phyloP scores from a whole-genome alignment of 2,113 vertebrate genomes.

The Protobothrops flavoviridis region DNA sequence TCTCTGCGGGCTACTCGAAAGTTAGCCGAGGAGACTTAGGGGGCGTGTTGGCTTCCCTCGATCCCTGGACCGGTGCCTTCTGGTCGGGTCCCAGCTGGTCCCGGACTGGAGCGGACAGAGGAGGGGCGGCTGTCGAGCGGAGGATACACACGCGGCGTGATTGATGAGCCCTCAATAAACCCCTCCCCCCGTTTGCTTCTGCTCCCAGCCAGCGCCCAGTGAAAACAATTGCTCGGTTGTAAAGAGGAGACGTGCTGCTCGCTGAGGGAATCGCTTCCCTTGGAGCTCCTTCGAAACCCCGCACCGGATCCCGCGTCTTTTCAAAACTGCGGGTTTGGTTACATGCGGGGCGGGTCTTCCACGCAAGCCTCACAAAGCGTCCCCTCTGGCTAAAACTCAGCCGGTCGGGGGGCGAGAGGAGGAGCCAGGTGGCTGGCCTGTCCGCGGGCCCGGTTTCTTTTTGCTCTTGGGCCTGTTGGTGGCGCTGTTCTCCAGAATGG shows the following conservation, averaged over 20 bases:
- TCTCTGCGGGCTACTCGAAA: neutral
- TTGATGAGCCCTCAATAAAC: constrained; percentile 74
- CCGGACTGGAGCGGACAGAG: constrained; percentile 65
- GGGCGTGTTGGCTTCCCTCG: neutral
- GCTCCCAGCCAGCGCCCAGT: neutral
- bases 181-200: neutral
- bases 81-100: constrained; percentile 72
- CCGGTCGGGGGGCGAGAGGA: neutral
- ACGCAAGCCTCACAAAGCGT: neutral
- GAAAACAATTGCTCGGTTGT: neutral
- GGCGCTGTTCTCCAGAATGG: neutral
- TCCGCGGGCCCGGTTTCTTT: neutral
- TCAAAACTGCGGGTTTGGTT: neutral
- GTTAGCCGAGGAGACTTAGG: neutral
- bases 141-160: constrained; percentile 72
- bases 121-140: constrained; percentile 67
- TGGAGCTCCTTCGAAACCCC: neutral
- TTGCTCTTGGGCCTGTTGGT: neutral
- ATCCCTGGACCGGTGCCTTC: constrained; percentile 52
- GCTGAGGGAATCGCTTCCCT: neutral
- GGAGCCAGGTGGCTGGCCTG: neutral
- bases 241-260: neutral
- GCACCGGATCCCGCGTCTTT: neutral
- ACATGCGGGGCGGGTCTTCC: neutral
- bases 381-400: neutral